Base-by-base conservation (phyloP, 2,888 invertebrate species). In the Sminthurinus aureus region DNA sequence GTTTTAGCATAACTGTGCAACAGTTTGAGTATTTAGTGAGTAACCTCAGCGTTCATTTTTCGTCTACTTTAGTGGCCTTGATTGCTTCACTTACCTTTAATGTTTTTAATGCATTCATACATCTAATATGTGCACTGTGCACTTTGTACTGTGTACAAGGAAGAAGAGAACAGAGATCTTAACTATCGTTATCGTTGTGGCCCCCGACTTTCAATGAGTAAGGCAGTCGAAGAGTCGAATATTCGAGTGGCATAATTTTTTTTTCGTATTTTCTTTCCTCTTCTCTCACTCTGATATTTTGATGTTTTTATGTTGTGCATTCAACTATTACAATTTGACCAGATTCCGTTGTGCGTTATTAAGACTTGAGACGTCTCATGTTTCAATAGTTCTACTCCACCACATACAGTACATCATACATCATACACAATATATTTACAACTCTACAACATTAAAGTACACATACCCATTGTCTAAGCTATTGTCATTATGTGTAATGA, bases 61-160 rank as follows among this genome's bases (percentile, higher is more conserved):
- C 24, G 15, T 38, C n/a, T 66, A 26, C 67, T 78, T 75, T 24
- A 66, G 76, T 74, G 67, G 74, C 77, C 77, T 77, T 82, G 77
- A 82, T 82, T 82, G 82, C 82, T 69, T 66, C 82, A 82, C 82
- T 82, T 82, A 82, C 77, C 76, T 66, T 82, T 82, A 81, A 81
- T 81, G 81, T 66, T 75, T 64, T 75, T 81, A 81, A 81, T 81
- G 75, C 20, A 50, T 4, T 51, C 71, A 38, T 38, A 38, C 38
- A 38, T 38, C 1, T 80, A 80, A 71, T 78, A 64, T 22, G 20
- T 11, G 78, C 20, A 52, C 52, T 11, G n/a, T 13, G 13, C 58
- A 58, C 58, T 4, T 38, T 4, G 1, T 38, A 38, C 1, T 4
- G 38, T 38, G 38, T 38, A 38, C 6, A 38, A 38, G 38, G 38